Conservation (phyloP, 2,888 invertebrate species). For the Cantharis flavilabris region DNA sequence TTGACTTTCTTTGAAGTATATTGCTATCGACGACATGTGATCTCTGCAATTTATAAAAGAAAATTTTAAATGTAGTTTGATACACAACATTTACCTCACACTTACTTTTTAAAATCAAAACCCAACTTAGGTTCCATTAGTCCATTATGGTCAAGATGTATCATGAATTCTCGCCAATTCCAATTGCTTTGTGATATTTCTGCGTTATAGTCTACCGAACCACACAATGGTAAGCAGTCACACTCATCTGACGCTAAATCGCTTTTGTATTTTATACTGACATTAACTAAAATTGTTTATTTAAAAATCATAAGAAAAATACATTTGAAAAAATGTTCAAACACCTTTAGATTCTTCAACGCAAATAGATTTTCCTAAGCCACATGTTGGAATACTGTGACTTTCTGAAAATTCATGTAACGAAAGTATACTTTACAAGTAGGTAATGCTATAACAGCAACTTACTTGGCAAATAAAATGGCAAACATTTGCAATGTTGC, state of each 20-base stretch:
- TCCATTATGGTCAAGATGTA: background rate
- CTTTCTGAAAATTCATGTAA: background rate
- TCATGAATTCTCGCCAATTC: background rate
- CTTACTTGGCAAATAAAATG: conserved; percentile 64
- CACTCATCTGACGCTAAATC: background rate
- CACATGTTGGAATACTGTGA: background rate
- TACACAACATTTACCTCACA: background rate
- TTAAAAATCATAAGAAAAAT: background rate
- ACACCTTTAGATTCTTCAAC: background rate
- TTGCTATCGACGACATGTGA: conserved; percentile 62
- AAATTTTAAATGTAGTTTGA: background rate
- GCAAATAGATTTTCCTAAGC: background rate
- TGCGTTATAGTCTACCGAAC: background rate
- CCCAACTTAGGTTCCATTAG: rapidly evolving
- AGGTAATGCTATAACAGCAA: background rate
- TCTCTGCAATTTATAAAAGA: conserved; percentile 24
- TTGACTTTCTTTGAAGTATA: conserved; percentile 72
- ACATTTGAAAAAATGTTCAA: background rate
- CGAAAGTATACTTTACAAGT: background rate
- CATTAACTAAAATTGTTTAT: background rate
- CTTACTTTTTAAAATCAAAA: background rate
- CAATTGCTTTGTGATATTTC: background rate
- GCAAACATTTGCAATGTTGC: conserved; percentile 63
- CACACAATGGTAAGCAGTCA: background rate
- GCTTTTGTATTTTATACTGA: background rate